phyloP scores from a whole-genome alignment of 2,888 invertebrate genomes.

The Tipula vernalis region DNA sequence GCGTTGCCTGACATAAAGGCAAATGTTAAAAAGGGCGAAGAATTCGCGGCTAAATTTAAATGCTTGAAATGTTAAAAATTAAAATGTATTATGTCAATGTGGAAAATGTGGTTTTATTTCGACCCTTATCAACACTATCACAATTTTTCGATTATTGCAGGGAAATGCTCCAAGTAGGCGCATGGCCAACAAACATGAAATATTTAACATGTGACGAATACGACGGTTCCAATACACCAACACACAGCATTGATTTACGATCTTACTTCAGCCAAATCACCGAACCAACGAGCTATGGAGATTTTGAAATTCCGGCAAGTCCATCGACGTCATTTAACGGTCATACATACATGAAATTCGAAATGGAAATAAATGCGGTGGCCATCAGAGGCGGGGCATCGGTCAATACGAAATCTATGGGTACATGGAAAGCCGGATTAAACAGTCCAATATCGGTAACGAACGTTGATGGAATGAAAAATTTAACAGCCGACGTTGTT shows the following conservation, averaged over 20 bases:
- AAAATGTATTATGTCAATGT: neutral
- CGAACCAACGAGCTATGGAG: slow-evolving; percentile 58
- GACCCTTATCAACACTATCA: neutral
- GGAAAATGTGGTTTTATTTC: neutral
- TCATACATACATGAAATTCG: slow-evolving; percentile 61
- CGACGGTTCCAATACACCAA: slow-evolving; percentile 63
- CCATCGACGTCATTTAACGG: slow-evolving; percentile 49
- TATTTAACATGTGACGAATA: slow-evolving; percentile 70
- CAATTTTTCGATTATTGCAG: slow-evolving; percentile 30
- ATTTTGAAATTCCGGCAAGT: slow-evolving; percentile 47
- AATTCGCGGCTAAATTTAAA: neutral
- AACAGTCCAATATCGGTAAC: slow-evolving; percentile 50
- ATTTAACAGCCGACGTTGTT: slow-evolving; percentile 68
- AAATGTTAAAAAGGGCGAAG: neutral
- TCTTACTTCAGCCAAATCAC: slow-evolving; percentile 51
- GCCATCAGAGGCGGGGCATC: slow-evolving; percentile 60
- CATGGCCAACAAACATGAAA: slow-evolving; percentile 59
- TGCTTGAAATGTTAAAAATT: neutral
- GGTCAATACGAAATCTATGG: slow-evolving; percentile 55
- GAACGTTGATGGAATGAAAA: slow-evolving; percentile 53
- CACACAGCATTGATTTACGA: slow-evolving; percentile 55
- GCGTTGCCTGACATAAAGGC: neutral
- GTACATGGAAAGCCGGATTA: slow-evolving; percentile 67
- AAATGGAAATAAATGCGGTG: slow-evolving; percentile 55
- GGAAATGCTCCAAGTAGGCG: slow-evolving; percentile 55